Percentiles rank a stretch among this genome's conserved stretches.
Conservation (phyloP, 2,113 vertebrate genomes). For the western clawed frog (Xenopus tropicalis) region DNA sequence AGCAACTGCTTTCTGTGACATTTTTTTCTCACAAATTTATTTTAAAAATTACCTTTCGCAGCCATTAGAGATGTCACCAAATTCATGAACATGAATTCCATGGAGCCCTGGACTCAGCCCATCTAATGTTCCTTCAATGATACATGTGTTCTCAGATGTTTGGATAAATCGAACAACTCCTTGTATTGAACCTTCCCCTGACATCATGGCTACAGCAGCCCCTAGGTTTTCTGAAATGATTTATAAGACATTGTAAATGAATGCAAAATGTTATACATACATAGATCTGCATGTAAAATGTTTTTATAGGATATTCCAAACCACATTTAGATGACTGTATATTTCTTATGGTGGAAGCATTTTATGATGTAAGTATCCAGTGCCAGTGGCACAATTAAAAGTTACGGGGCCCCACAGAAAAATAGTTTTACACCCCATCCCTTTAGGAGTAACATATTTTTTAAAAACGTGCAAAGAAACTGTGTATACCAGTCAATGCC, state of each 20-base stretch:
- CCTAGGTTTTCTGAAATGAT: constrained; percentile 62
- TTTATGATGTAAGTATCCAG: no score
- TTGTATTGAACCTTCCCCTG: constrained; percentile 58
- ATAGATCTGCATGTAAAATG: not conserved
- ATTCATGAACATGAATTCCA: constrained; percentile 79
- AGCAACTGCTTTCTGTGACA: no score
- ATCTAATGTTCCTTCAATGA: constrained; percentile 84
- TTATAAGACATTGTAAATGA: not conserved
- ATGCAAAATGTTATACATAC: not conserved
- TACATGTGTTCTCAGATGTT: constrained; percentile 64
- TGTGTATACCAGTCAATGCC: no score
- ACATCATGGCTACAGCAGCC: constrained; percentile 79
- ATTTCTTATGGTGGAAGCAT: no score
- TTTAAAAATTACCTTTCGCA: constrained; percentile 71
- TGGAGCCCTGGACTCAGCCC: constrained; percentile 76
- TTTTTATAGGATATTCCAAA: no score
- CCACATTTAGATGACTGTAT: no score
- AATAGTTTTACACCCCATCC: no score
- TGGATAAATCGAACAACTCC: constrained; percentile 85
- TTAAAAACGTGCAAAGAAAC: no score
- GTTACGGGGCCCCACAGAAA: no score
- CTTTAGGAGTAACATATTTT: no score
- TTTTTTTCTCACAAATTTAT: no score
- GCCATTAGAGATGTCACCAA: constrained; percentile 73
- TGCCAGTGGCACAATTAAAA: no score